Evolutionary conservation across 2,113 vertebrate genomes (phyloP).

Genomic region (Ictidomys tridecemlineatus): DNA sequence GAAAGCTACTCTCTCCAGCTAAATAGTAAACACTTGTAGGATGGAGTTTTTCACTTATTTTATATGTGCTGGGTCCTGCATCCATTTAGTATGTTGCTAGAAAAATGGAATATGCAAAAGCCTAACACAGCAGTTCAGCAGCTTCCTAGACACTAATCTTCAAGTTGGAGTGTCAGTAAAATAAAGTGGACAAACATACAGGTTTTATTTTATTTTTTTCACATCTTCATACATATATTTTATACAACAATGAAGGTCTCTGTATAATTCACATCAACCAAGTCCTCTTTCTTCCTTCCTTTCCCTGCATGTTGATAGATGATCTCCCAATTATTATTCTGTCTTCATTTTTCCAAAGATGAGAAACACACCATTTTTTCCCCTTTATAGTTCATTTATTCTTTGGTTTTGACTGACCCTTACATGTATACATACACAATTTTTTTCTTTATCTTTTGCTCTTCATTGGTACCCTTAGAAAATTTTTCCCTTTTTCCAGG

Average conservation of each 20-base stretch:
- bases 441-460: not conserved
- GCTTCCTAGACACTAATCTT: not conserved
- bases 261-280: not conserved
- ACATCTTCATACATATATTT: no score
- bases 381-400: not conserved
- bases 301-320: not conserved
- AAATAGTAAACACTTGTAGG: not conserved
- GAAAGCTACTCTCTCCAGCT: not conserved
- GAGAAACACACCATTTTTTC: not conserved
- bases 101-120: not conserved
- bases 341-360: not conserved
- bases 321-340: not conserved
- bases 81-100: not conserved
- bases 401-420: not conserved
- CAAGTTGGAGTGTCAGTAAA: not conserved
- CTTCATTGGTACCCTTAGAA: not conserved
- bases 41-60: not conserved
- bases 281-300: fast-evolving
- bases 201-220: not conserved
- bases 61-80: not conserved
- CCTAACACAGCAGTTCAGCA: not conserved
- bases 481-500: not conserved
- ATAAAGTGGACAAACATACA: not conserved
- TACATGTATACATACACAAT: not conserved
- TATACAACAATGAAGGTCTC: no score